Conservation (phyloP, 2,113 vertebrate genomes). For the Toxotes chatareus region DNA sequence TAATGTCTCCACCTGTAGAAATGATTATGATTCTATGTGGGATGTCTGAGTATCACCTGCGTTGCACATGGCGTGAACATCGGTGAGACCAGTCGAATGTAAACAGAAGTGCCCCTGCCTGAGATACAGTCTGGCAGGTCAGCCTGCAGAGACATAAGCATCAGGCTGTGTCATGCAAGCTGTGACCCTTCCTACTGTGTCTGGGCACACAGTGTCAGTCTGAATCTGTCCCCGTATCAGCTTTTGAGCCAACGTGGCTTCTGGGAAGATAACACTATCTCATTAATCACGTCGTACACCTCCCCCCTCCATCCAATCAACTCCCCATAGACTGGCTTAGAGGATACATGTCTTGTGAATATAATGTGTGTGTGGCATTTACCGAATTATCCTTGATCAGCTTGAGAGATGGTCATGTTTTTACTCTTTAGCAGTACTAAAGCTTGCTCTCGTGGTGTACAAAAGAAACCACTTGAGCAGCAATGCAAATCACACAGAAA, state of each 20-base stretch:
- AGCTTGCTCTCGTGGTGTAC: not conserved
- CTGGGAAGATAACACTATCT: constrained; percentile 61
- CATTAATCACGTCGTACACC: constrained; percentile 58
- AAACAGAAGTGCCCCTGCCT: constrained; percentile 64
- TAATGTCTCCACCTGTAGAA: constrained; percentile 45
- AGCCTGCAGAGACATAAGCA: constrained; percentile 68
- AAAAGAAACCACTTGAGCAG: not conserved
- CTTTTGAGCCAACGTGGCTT: constrained; percentile 67
- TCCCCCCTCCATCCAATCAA: constrained; percentile 14
- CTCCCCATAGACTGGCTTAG: constrained; percentile 25
- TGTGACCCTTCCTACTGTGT: constrained; percentile 68
- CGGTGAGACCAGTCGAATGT: constrained; percentile 50
- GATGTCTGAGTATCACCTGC: constrained; percentile 52
- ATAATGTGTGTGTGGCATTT: constrained; percentile 27
- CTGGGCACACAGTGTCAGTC: constrained; percentile 68
- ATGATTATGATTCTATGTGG: constrained; percentile 24
- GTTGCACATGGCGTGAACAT: constrained; percentile 40
- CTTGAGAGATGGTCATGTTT: not conserved
- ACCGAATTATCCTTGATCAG: constrained; percentile 14
- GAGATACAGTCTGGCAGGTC: constrained; percentile 75
- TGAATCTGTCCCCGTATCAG: constrained; percentile 72
- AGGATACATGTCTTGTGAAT: constrained; percentile 13
- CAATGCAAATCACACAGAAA: not conserved
- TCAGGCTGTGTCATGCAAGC: constrained; percentile 65
- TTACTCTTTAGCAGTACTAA: not conserved